Evolutionary conservation across 1,140 invertebrate species (phyloP).

Genomic region (Aphelenchoides avenae): DNA sequence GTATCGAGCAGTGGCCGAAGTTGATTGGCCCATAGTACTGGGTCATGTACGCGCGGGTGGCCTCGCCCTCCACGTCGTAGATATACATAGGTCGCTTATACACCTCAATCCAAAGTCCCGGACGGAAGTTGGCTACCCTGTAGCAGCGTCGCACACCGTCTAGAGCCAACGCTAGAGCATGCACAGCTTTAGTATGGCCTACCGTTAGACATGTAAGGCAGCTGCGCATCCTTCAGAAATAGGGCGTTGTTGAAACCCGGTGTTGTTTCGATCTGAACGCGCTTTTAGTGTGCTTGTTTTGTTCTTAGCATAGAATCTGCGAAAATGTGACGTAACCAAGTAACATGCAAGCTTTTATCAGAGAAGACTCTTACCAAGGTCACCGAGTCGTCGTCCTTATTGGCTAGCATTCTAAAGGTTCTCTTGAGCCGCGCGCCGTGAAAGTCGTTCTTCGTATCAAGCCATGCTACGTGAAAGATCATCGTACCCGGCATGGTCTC

Average conservation of each 20-base stretch:
- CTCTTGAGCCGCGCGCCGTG: constrained; percentile 26
- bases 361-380: too few species aligned
- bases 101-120: constrained; percentile 32
- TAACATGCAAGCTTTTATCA: too few species aligned
- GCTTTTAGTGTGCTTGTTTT: too few species aligned
- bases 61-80: constrained; percentile 27
- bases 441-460: constrained; percentile 41
- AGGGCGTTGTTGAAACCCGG: constrained; percentile 26
- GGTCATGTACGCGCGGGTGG: constrained; percentile 16
- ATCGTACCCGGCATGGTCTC: constrained; percentile 17
- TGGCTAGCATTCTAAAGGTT: constrained; percentile 31
- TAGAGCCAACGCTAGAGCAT: not conserved
- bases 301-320: too few species aligned
- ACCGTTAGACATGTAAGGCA: constrained; percentile 9
- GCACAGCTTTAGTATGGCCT: not conserved
- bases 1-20: constrained; percentile 24
- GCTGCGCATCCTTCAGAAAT: constrained; percentile 10
- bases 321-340: too few species aligned
- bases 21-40: constrained; percentile 31
- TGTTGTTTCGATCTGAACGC: constrained; percentile 30
- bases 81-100: constrained; percentile 39
- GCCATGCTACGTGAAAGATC: constrained; percentile 30
- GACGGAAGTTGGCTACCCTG: constrained; percentile 14
- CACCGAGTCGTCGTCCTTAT: constrained; percentile 24
- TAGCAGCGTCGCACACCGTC: constrained; percentile 5